Conservation (phyloP, 2,797 vertebrate species). For the Gymnopithys bicolor region DNA sequence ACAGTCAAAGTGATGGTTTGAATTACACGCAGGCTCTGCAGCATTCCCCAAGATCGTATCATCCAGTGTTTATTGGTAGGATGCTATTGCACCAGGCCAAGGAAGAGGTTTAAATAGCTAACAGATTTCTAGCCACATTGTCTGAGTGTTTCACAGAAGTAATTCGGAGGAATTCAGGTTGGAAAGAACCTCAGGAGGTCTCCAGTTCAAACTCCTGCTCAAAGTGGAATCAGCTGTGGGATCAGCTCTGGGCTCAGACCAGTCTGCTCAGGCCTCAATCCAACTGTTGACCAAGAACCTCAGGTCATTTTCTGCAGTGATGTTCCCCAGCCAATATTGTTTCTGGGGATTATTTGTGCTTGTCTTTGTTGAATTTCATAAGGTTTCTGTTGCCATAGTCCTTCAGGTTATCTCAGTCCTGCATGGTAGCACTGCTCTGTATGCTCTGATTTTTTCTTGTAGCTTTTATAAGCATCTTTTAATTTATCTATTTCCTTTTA, state of each 20-base stretch:
- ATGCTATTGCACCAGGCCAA: not conserved
- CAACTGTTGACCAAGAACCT: not conserved
- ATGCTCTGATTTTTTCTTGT: not conserved
- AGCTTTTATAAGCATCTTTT: not conserved
- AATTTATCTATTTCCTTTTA: not conserved
- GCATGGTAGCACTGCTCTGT: not conserved
- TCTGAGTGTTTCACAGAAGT: not conserved
- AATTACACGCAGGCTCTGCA: not conserved
- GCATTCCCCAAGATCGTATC: not conserved
- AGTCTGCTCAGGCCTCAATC: not conserved
- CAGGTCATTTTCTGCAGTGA: not conserved
- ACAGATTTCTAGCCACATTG: not conserved
- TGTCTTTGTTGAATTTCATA: not conserved
- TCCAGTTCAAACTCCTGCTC: not conserved
- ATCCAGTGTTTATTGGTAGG: not conserved
- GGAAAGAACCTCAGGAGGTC: not conserved
- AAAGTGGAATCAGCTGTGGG: not conserved
- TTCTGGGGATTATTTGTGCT: not conserved
- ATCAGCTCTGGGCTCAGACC: not conserved
- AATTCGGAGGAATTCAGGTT: not conserved
- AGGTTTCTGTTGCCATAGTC: not conserved
- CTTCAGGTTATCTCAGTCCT: not conserved
- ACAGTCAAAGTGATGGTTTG: not conserved
- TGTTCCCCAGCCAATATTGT: not conserved
- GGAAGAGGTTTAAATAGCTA: not conserved